Percentiles rank a stretch among this genome's conserved stretches.
Conservation (phyloP, 30 jellyfish, hydroid and myxozoan genomes). For the Aurelia sp. region DNA sequence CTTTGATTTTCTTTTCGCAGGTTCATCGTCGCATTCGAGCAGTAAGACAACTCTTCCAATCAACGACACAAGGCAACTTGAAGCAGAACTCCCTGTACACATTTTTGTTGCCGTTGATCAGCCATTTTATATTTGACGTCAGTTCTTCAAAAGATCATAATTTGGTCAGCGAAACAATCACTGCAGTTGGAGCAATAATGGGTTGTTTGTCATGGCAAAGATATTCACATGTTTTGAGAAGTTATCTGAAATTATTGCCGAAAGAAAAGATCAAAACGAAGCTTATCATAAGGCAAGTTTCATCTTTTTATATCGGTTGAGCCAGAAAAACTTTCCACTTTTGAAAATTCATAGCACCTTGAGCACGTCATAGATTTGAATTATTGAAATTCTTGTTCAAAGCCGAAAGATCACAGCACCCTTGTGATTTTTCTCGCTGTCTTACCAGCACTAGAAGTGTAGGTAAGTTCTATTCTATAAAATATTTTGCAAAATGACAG, state of each 20-base stretch:
- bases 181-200: conserved; percentile 74
- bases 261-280: conserved; percentile 73
- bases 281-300: conserved; percentile 66
- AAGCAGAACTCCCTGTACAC: conserved; percentile 53
- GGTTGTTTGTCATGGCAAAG: conserved; percentile 83
- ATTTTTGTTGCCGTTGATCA: conserved; percentile 82
- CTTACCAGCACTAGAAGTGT: too few relatives aligned
- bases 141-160: conserved; percentile 86
- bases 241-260: conserved; percentile 68
- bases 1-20: conserved; percentile 12
- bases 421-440: too few relatives aligned
- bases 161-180: conserved; percentile 79
- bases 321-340: too few relatives aligned
- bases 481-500: too few relatives aligned
- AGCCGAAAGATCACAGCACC: too few relatives aligned
- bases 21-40: conserved; percentile 94
- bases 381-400: too few relatives aligned
- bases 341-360: too few relatives aligned
- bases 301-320: too few relatives aligned
- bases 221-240: conserved; percentile 77
- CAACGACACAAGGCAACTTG: conserved; percentile 61
- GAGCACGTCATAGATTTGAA: too few relatives aligned
- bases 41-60: conserved; percentile 64
- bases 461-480: too few relatives aligned
- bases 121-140: conserved; percentile 76